These are phyloP conservation scores for Steinernema feltiae DNA, from an alignment of 1,140 invertebrate species.

Conservation along the genomic window DNA sequence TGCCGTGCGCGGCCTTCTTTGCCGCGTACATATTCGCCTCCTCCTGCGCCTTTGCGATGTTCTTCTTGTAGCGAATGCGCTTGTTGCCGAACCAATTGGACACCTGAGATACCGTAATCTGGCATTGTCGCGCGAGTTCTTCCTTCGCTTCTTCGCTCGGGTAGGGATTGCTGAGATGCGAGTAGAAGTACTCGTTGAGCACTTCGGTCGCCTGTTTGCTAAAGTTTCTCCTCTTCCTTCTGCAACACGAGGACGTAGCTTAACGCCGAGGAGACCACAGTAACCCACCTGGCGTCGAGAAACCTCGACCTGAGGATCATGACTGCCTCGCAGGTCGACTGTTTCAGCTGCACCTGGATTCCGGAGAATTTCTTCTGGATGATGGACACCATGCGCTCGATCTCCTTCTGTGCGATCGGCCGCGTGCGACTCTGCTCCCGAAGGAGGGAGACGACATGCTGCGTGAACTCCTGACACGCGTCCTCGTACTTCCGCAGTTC, in stretches of 20 bases:
- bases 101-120: conserved; percentile 88
- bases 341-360: conserved; percentile 99
- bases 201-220: conserved; percentile 99
- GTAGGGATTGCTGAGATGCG: conserved; percentile 97
- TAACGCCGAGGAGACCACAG: background rate
- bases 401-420: conserved; percentile 70
- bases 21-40: conserved; percentile 98
- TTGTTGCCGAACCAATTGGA: conserved; percentile 97
- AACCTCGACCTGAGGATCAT: conserved; percentile 85
- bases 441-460: conserved; percentile 95
- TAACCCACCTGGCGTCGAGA: conserved; percentile 50
- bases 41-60: conserved; percentile 98
- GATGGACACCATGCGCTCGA: conserved; percentile 98
- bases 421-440: conserved; percentile 87
- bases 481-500: conserved; percentile 98
- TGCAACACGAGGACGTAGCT: conserved; percentile 57
- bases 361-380: conserved; percentile 99
- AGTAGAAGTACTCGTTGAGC: conserved; percentile 99
- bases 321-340: conserved; percentile 99
- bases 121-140: conserved; percentile 96
- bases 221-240: conserved; percentile 96
- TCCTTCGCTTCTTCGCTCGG: conserved; percentile 99
- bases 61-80: conserved; percentile 99
- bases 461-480: conserved; percentile 99
- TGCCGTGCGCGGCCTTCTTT: conserved; percentile 73